phyloP scores from a whole-genome alignment of 2,888 invertebrate genomes.

The Drosophila quinaria region DNA sequence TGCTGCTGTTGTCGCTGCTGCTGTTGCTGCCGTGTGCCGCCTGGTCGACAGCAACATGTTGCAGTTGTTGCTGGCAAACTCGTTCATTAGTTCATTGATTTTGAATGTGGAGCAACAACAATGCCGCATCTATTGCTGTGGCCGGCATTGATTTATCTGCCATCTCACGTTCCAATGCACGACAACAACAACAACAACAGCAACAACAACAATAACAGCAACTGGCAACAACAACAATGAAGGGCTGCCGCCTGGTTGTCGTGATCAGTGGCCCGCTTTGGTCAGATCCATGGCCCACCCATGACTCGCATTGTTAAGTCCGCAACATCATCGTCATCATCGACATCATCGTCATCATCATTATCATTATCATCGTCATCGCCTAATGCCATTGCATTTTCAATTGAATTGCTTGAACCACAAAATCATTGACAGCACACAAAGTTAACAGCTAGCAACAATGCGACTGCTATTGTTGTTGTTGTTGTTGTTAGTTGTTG shows the following conservation, averaged over 20 bases:
- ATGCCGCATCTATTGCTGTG: slow-evolving; percentile 54
- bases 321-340: slow-evolving; percentile 39
- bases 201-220: slow-evolving; percentile 8
- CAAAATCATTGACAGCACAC: slow-evolving; percentile 77
- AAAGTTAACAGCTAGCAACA: slow-evolving; percentile 62
- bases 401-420: slow-evolving; percentile 77
- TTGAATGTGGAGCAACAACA: slow-evolving; percentile 69
- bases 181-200: slow-evolving; percentile 37
- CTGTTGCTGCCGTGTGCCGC: slow-evolving; percentile 30
- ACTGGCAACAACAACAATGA: slow-evolving; percentile 25
- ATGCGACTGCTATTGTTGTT: slow-evolving; percentile 40
- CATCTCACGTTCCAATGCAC: slow-evolving; percentile 71
- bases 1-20: slow-evolving; percentile 33
- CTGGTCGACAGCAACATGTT: slow-evolving; percentile 40
- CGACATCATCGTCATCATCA: slow-evolving; percentile 14
- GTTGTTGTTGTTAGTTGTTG: slow-evolving; percentile 17
- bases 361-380: slow-evolving; percentile 36
- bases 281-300: slow-evolving; percentile 63
- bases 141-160: slow-evolving; percentile 76
- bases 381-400: slow-evolving; percentile 70
- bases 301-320: slow-evolving; percentile 59
- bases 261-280: slow-evolving; percentile 65
- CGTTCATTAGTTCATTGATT: slow-evolving; percentile 73
- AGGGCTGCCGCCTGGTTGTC: slow-evolving; percentile 57
- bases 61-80: slow-evolving; percentile 45